Percentiles rank a stretch among this genome's conserved stretches.
These are phyloP conservation scores for Chionomys nivalis DNA, from an alignment of 2,113 vertebrate genomes.

Conservation along the genomic window DNA sequence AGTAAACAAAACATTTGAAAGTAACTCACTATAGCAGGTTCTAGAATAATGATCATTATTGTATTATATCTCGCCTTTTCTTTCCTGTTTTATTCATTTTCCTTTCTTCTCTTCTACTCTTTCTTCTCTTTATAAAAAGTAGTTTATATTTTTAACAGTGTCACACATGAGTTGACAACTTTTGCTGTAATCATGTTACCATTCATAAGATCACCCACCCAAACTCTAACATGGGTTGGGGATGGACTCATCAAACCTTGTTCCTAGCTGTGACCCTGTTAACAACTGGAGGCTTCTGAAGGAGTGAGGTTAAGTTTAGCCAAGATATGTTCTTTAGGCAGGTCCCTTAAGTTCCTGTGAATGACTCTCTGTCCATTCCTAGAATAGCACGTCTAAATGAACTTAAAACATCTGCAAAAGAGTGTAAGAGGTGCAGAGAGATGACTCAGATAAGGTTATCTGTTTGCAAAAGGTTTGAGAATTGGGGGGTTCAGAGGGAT, in stretches of 20 bases:
- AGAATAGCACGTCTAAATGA: neutral
- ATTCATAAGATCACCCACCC: neutral
- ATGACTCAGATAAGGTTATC: neutral
- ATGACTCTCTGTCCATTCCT: too few species aligned
- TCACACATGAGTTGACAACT: neutral
- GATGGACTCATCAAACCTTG: neutral
- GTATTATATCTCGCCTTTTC: fast-evolving
- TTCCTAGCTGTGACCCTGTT: neutral
- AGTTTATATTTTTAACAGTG: neutral
- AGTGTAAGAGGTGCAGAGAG: neutral
- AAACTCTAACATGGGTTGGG: neutral
- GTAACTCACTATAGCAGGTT: neutral
- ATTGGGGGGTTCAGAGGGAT: too few species aligned
- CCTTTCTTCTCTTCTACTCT: neutral
- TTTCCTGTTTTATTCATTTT: too few species aligned
- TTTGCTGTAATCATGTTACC: neutral
- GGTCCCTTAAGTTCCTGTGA: neutral
- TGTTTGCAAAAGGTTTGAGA: neutral
- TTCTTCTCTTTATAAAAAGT: neutral
- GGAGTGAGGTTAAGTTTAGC: neutral
- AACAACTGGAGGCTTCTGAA: neutral
- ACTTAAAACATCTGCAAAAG: neutral
- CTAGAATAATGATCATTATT: neutral
- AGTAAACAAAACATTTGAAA: neutral
- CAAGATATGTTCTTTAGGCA: neutral